Evolutionary conservation across 1,140 invertebrate genomes (phyloP), one percentile per base, ranked within the genome.

Genomic region (Drosophila busckii): DNA sequence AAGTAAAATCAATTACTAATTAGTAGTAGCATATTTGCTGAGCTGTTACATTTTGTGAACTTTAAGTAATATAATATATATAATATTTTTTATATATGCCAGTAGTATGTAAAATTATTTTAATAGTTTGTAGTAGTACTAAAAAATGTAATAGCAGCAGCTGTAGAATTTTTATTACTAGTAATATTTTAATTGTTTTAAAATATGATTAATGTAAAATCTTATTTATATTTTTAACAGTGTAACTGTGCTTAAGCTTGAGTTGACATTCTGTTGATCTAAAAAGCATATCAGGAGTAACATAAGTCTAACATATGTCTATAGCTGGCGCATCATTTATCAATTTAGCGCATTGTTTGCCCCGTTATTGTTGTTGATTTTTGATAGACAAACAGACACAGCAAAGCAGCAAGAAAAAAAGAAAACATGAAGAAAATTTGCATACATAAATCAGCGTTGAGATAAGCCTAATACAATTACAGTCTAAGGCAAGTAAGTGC

Each of bases 391-490:
- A 58, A 46, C 31, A 22, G 42, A 60, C 41, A 31, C 55, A 49
- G 8, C 35, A 23, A 32, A 16, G 16, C 26, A n/a, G 34, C 23
- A 44, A 44, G 15, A 17, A 19, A 22, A n/a, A 42, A 45, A 2
- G 35, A 19, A 40, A 42, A 59, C 16, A 13, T 7, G 5, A 46
- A 6, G 42, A 40, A 53, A 53, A 70, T 80, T 67, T 64, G 40
- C 68, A 50, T 56, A 50, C 73, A 78, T 78, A 80, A 78, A 80
- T 78, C 68, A 78, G 48, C 28, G 53, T 28, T 53, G 42, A 41
- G 73, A 78, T 78, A 78, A 78, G 73, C 68, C 58, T 73, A 69
- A 80, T 73, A 65, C 61, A 63, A 76, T 70, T 61, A 65, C 45
- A 23, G 28, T 38, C 38, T n/a, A 32, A 54, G 29, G 29, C 42